Conservation (phyloP, 2,797 vertebrate genomes). For the Clangula hyemalis region DNA sequence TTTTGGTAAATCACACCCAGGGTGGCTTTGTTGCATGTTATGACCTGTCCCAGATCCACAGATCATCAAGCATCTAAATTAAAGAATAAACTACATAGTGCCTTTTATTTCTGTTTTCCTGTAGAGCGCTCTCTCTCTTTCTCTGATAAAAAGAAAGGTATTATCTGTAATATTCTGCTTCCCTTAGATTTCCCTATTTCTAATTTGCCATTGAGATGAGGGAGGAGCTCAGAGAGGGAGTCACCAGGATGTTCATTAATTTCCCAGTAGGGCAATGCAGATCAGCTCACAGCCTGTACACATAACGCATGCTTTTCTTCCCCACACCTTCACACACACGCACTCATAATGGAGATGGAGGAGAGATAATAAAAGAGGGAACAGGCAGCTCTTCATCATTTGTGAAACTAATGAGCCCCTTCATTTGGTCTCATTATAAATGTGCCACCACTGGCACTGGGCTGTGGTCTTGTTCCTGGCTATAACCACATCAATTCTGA, state of each 20-base stretch:
- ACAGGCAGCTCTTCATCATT: conserved; percentile 69
- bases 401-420: conserved; percentile 69
- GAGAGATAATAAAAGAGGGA: conserved; percentile 64
- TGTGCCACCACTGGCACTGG: conserved; percentile 65
- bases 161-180: not conserved
- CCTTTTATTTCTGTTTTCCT: not conserved
- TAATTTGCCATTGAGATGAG: not conserved
- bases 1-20: conserved; percentile 41
- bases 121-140: not conserved
- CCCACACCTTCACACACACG: not conserved
- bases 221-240: not conserved
- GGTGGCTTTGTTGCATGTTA: conserved; percentile 34
- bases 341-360: conserved; percentile 38
- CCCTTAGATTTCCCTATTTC: not conserved
- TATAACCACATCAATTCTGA: conserved; percentile 75
- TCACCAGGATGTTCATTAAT: not conserved
- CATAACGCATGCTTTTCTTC: not conserved
- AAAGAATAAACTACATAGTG: not conserved
- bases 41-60: conserved; percentile 15
- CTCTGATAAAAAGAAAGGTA: not conserved
- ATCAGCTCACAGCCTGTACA: conserved; percentile 67
- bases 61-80: conserved; percentile 44
- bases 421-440: conserved; percentile 75
- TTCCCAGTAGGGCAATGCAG: conserved; percentile 54
- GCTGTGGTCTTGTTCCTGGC: conserved; percentile 72